Evolutionary conservation across 37 sponge, comb jelly and placozoan genomes (phyloP).

Genomic region (Spongilla lacustris): DNA sequence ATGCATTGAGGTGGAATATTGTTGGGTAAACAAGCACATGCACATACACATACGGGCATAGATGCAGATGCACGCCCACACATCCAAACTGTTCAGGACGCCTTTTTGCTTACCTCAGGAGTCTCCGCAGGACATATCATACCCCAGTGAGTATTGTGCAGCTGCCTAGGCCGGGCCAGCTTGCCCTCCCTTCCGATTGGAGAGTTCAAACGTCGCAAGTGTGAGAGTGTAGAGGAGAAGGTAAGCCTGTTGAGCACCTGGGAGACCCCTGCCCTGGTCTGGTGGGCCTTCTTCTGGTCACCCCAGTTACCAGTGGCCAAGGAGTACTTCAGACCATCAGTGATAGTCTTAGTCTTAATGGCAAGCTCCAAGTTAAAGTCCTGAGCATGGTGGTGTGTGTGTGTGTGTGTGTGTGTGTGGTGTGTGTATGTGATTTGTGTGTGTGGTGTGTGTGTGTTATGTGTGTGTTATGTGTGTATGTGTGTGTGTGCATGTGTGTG

Average conservation of each 20-base stretch:
- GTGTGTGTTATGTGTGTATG: too few relatives aligned
- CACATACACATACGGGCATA: not conserved
- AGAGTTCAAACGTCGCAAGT: slow-evolving; percentile 96
- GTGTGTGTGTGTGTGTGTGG: too few relatives aligned
- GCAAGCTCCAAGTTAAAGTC: slow-evolving; percentile 98
- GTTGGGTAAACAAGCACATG: too few relatives aligned
- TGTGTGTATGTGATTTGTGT: too few relatives aligned
- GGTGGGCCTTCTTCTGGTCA: slow-evolving; percentile 99
- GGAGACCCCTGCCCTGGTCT: slow-evolving; percentile 97
- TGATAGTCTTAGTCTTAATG: slow-evolving; percentile 91
- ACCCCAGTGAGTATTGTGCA: slow-evolving; percentile 99
- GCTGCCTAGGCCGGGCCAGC: slow-evolving; percentile 96
- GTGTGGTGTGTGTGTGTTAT: too few relatives aligned
- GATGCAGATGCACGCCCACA: slow-evolving; percentile 9
- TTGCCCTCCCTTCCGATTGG: slow-evolving; percentile 99
- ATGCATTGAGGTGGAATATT: too few relatives aligned
- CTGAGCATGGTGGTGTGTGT: slow-evolving; percentile 49
- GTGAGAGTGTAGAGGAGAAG: slow-evolving; percentile 97
- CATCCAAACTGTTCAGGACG: not conserved
- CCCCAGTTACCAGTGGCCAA: slow-evolving; percentile 99
- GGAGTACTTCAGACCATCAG: slow-evolving; percentile 98
- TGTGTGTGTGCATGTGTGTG: not conserved
- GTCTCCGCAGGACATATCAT: slow-evolving; percentile 99
- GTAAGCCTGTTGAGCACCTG: slow-evolving; percentile 98
- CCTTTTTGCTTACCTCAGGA: slow-evolving; percentile 75